Percentiles rank a stretch among this genome's conserved stretches.
phyloP scores from a whole-genome alignment of 1,140 invertebrate genomes.

The Bombus consobrinus region DNA sequence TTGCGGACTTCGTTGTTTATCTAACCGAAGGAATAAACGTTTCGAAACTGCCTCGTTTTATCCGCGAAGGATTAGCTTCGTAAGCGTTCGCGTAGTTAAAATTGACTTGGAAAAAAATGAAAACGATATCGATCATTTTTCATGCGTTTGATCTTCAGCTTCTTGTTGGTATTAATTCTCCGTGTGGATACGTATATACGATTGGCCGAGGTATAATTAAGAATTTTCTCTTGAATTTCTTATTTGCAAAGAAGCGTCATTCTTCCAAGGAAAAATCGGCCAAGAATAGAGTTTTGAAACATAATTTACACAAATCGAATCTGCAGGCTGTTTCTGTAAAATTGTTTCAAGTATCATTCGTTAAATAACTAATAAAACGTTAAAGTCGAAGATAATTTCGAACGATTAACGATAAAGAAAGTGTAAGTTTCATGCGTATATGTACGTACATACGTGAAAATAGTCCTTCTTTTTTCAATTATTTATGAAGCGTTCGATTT shows the following conservation, averaged over 20 bases:
- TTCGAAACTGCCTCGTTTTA: not conserved
- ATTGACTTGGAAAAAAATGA: not conserved
- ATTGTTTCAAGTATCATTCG: too few species aligned
- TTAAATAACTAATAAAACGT: not conserved
- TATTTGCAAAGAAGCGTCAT: not conserved
- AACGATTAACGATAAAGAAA: too few species aligned
- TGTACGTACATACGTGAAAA: too few species aligned
- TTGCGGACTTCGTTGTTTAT: conserved; percentile 22
- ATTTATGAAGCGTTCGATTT: too few species aligned
- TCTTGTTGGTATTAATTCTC: not conserved
- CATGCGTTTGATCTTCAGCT: not conserved
- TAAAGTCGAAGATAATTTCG: too few species aligned
- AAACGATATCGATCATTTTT: not conserved
- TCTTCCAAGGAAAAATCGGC: too few species aligned
- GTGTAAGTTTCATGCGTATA: too few species aligned
- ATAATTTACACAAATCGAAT: too few species aligned
- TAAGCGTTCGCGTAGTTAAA: not conserved
- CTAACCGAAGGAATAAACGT: conserved; percentile 15
- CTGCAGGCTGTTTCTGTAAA: too few species aligned
- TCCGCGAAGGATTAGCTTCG: not conserved
- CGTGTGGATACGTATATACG: too few species aligned
- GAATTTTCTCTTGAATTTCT: not conserved
- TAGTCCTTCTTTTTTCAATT: too few species aligned
- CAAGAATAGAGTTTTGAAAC: too few species aligned
- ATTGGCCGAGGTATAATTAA: not conserved